Percentiles rank a stretch among this genome's conserved stretches.
These are phyloP conservation scores for Pelecanoides urinatrix DNA, from an alignment of 2,113 vertebrate species.

Conservation along the genomic window DNA sequence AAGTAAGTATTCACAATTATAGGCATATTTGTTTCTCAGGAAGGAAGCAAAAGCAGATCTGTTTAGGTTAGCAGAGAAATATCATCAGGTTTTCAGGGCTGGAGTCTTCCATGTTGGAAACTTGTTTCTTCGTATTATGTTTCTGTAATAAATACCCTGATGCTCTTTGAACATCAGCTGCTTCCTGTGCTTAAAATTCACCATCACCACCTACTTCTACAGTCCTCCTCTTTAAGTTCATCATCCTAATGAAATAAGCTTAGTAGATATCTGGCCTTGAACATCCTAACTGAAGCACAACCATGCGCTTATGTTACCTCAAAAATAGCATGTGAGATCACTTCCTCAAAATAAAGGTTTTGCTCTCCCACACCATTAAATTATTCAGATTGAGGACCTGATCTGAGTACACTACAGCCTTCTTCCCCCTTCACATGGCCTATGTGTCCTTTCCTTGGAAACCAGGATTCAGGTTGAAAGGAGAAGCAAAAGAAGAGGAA, in stretches of 20 bases:
- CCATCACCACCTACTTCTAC: not conserved
- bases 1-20: not conserved
- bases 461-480: not conserved
- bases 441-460: not conserved
- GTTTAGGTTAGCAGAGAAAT: not conserved
- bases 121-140: not conserved
- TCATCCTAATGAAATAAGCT: slow-evolving; percentile 11
- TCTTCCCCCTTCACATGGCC: not conserved
- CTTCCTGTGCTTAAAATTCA: slow-evolving; percentile 32
- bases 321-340: not conserved
- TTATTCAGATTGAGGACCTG: not conserved
- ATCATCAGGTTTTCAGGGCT: not conserved
- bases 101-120: not conserved
- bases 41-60: not conserved
- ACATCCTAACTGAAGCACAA: not conserved
- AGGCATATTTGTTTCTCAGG: not conserved
- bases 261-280: not conserved
- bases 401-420: not conserved
- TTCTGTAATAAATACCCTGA: not conserved
- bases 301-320: not conserved
- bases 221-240: not conserved
- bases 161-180: slow-evolving; percentile 6
- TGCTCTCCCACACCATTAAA: not conserved
- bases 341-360: not conserved
- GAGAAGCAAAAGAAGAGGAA: not conserved